Conservation (phyloP, 2,113 vertebrate species). For the Upupa epops region DNA sequence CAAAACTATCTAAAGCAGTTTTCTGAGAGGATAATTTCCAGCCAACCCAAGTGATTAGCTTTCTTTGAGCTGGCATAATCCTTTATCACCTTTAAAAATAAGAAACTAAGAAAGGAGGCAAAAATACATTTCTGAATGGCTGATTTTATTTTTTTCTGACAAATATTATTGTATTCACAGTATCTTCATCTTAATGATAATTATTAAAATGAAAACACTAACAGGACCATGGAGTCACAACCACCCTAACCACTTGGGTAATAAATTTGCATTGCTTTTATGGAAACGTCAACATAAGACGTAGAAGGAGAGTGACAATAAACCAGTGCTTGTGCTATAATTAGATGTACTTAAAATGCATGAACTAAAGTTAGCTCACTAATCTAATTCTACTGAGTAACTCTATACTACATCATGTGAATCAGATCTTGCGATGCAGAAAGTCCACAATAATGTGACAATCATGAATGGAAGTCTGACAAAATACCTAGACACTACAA, state of each 20-base stretch:
- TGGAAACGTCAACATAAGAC: slow-evolving; percentile 20
- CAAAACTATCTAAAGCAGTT: neutral
- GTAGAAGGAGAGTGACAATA: slow-evolving; percentile 2
- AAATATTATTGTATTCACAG: neutral
- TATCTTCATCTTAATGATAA: neutral
- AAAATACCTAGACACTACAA: neutral
- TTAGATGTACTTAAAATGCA: slow-evolving; percentile 13
- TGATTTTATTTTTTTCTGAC: neutral
- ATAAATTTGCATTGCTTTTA: slow-evolving; percentile 11
- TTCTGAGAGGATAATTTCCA: neutral
- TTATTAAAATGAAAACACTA: neutral
- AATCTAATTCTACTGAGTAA: neutral
- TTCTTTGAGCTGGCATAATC: slow-evolving; percentile 10
- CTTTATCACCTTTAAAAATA: slow-evolving; percentile 42
- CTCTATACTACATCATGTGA: neutral
- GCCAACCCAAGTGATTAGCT: neutral
- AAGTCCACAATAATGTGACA: neutral
- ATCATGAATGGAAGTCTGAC: neutral
- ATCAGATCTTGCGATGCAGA: neutral
- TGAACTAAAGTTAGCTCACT: neutral
- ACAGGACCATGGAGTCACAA: neutral
- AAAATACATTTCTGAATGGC: neutral
- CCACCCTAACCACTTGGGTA: slow-evolving; percentile 16
- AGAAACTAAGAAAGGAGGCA: neutral
- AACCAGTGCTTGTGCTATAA: slow-evolving; percentile 11